Base-by-base conservation (phyloP, 2,797 vertebrate species). In the Gymnopithys bicolor region DNA sequence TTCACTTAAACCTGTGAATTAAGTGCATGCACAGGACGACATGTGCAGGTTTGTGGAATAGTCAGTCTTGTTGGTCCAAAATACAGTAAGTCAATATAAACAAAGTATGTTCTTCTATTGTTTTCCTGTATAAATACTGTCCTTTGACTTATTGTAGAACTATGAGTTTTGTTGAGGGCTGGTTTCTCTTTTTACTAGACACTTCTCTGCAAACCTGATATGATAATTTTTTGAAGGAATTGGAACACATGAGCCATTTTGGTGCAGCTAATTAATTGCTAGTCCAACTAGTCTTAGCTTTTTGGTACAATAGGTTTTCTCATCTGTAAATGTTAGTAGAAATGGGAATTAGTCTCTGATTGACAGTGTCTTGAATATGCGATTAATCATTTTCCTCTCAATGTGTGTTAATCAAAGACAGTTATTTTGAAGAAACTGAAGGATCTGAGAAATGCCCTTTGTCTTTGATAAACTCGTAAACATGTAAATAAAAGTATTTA, bases 261-360 rank as follows among this genome's bases (percentile, higher is more conserved):
- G 77, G 92, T 97, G 93, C 95, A 96, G 95, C 89, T 98, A 95
- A 98, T 98, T 98, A 98, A 97, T 97, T 98, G 94, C 96, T 97
- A 96, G 89, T 97, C 96, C 96, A 95, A 37, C n/a, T 9, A 35
- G 71, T 77, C 88, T 95, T 94, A 48, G 78, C 56, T 95, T 97
- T 87, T 94, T 94, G 79, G 51, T 75, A 51, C 64, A 58, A 64
- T 84, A 55, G 91, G 66, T 96, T 97, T 96, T 97, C 35, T 97
- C 96, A 93, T 84, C 88, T 95, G 75, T 96, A 97, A 95, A 53
- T 86, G 76, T 91, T 79, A 90, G 85, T 91, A 92, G 87, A 87
- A 81, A 70, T 83, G 13, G 41, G 81, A 93, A 67, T 58, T 95
- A 96, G 84, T 88, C 81, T 68, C 87, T 97, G 97, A 98, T 87